These are phyloP conservation scores for Acrocephalus arundinaceus DNA, from an alignment of 2,113 vertebrate genomes.

Conservation along the genomic window DNA sequence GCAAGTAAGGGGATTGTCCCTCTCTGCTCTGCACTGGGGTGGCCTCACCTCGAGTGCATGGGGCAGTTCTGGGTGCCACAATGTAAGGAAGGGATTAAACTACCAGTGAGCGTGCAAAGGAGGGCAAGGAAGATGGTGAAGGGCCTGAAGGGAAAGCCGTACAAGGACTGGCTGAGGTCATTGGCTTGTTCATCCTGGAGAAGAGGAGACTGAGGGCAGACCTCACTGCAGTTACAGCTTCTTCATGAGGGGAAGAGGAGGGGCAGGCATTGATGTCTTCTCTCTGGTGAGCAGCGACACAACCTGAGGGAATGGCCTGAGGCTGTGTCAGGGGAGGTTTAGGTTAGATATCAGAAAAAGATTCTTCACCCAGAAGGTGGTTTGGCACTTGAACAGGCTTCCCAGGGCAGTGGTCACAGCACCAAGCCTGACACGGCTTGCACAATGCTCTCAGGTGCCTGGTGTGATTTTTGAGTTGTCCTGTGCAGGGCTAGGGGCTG, in stretches of 20 bases:
- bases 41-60: accelerated
- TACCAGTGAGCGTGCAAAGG: background rate
- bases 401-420: background rate
- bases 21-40: accelerated
- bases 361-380: background rate
- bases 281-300: no score
- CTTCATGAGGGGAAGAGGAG: no score
- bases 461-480: background rate
- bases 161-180: accelerated
- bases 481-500: no score
- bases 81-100: accelerated
- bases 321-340: no score
- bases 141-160: background rate
- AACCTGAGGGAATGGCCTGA: no score
- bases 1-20: background rate
- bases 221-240: no score
- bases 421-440: background rate
- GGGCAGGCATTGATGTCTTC: no score
- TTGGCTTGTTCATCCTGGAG: background rate
- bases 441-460: background rate
- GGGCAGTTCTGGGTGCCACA: background rate
- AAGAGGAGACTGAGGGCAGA: no score
- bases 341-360: background rate
- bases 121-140: accelerated
- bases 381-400: background rate